Base-by-base conservation (phyloP, 2,113 vertebrate species). In the Lynx canadensis region DNA sequence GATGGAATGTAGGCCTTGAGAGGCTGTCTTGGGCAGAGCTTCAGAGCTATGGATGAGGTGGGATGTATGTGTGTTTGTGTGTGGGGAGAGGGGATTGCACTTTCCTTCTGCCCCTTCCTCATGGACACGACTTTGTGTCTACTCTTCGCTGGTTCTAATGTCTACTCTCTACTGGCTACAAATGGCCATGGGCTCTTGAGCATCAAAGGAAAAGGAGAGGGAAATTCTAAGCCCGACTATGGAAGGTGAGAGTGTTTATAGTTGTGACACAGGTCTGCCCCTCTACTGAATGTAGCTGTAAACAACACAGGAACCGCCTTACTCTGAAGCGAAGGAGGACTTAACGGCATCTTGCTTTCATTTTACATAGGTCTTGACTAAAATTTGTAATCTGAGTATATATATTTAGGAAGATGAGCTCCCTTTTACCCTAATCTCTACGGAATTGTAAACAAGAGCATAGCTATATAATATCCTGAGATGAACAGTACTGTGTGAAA, bases 281-380 rank as follows among this genome's bases (percentile, higher is more conserved):
- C 29, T 79, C 69, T 94, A 60, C 23, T 87, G 23, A 84, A 15
- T 19, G 18, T 69, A 15, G 10, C 31, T 69, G 11, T 36, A 71
- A 65, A 14, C 66, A 36, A 69, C 45, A 65, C 4, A 69, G 25
- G 65, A 41, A 27, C 33, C 60, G 29, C 45, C 31, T 66, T 52
- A 9, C 86, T 68, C 27, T 91, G 74, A 97, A 91, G 81, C 48
- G 96, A 52, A 94, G 76, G 23, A 93, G 38, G 25, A 60, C 71
- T 87, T 80, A 25, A 38, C 50, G 48, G 38, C 5, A 5, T 68
- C 60, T 73, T 73, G 1, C 45, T 93, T 50, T 50, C 14, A 33
- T 73, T 82, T 89, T 60, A 94, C 10, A 52, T 68, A 18, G 25
- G 78, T 89, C 57, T 33, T 71, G 33, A 85, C 36, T 80, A 78